Evolutionary conservation across 1,140 invertebrate genomes (phyloP).

Genomic region (Drosophila sturtevanti): DNA sequence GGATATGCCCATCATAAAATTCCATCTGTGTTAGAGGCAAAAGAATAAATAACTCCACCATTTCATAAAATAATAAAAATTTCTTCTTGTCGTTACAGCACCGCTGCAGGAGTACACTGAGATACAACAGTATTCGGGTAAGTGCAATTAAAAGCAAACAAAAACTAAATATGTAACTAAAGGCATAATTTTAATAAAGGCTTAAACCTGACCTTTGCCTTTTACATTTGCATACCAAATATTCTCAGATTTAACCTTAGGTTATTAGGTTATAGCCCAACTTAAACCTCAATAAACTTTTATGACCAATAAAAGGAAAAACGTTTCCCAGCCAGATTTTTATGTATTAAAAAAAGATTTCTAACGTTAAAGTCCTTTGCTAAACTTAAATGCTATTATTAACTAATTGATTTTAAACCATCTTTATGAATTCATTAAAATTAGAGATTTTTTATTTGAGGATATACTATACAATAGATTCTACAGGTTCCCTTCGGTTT

Average conservation of each 20-base stretch:
- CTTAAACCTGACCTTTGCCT: neutral
- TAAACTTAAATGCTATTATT: too few relatives aligned
- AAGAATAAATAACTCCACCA: slow-evolving; percentile 28
- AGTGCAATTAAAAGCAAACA: slow-evolving; percentile 23
- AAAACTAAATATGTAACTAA: neutral
- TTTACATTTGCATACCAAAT: neutral
- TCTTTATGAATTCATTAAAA: too few relatives aligned
- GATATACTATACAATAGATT: too few relatives aligned
- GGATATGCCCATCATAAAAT: slow-evolving; percentile 72
- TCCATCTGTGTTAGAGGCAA: slow-evolving; percentile 43
- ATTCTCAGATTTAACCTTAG: too few relatives aligned
- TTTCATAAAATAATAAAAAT: slow-evolving; percentile 53
- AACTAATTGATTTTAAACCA: too few relatives aligned
- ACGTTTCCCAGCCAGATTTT: too few relatives aligned
- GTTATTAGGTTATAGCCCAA: neutral
- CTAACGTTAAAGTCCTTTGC: too few relatives aligned
- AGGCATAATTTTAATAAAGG: neutral
- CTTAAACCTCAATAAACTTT: too few relatives aligned
- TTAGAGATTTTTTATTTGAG: too few relatives aligned
- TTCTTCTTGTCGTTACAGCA: slow-evolving; percentile 61
- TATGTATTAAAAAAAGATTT: too few relatives aligned
- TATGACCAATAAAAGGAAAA: too few relatives aligned
- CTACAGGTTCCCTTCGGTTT: too few relatives aligned
- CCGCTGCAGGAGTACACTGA: slow-evolving; percentile 78
- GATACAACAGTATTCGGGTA: slow-evolving; percentile 80